phyloP scores from a whole-genome alignment of 2,113 vertebrate genomes.

The Clarias batrachus region DNA sequence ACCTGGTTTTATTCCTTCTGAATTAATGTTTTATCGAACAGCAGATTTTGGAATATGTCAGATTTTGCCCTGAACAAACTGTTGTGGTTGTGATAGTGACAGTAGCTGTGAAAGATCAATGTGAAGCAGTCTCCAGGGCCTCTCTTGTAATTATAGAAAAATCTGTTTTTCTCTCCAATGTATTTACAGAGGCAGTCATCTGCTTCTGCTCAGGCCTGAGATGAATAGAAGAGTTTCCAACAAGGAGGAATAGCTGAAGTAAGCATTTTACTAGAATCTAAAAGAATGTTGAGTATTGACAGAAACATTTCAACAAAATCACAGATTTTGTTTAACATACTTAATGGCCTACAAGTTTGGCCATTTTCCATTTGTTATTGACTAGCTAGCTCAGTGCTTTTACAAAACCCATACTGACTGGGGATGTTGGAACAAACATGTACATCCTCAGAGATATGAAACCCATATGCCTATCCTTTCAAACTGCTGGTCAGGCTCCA shows the following conservation, averaged over 20 bases:
- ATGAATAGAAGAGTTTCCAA: background rate
- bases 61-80: conserved; percentile 18
- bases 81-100: conserved; percentile 32
- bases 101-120: conserved; percentile 32
- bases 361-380: background rate
- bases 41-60: background rate
- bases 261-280: background rate
- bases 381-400: background rate
- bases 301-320: background rate
- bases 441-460: background rate
- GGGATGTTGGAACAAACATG: background rate
- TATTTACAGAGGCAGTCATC: conserved; percentile 1
- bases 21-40: conserved; percentile 41
- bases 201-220: background rate
- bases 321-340: background rate
- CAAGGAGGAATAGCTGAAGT: background rate
- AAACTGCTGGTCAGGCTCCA: background rate
- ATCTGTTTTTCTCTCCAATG: conserved; percentile 17
- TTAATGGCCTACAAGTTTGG: background rate
- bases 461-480: background rate
- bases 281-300: background rate
- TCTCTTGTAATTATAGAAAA: conserved; percentile 22
- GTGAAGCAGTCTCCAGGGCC: conserved; percentile 14
- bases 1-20: conserved; percentile 11
- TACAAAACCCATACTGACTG: background rate